Percentiles rank a stretch among this genome's conserved stretches.
Conservation (phyloP, 2,113 vertebrate genomes). For the Hemicordylus capensis region DNA sequence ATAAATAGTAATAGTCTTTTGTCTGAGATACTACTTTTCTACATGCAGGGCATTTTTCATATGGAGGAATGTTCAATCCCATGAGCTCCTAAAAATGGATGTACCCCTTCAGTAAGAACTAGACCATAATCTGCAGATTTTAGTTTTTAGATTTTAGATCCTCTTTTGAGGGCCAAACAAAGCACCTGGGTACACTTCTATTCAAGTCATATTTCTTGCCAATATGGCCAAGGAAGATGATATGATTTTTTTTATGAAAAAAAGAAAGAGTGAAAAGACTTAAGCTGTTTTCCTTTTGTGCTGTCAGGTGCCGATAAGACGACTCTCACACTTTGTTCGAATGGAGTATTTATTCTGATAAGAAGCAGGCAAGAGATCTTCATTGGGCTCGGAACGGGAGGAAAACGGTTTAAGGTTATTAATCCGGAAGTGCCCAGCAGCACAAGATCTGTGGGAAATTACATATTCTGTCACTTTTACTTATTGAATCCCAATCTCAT, state of each 20-base stretch:
- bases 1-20: no score
- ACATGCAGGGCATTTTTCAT: not conserved
- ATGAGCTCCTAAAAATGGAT: not conserved
- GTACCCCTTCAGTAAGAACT: no score
- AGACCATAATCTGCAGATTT: not conserved
- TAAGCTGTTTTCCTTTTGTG: constrained; percentile 66
- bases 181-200: not conserved
- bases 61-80: not conserved
- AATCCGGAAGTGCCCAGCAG: constrained; percentile 73
- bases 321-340: constrained; percentile 61
- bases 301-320: constrained; percentile 69
- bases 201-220: constrained; percentile 36
- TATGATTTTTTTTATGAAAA: constrained; percentile 60
- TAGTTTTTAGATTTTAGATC: not conserved
- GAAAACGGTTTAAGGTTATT: constrained; percentile 74
- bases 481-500: constrained; percentile 80
- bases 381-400: constrained; percentile 26
- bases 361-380: constrained; percentile 68
- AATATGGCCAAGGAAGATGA: constrained; percentile 64
- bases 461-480: constrained; percentile 85
- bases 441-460: constrained; percentile 77
- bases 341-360: constrained; percentile 73
- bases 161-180: not conserved
- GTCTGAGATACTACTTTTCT: not conserved
- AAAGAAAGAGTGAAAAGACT: constrained; percentile 42